Evolutionary conservation across 2,888 invertebrate species (phyloP).

Genomic region (Protophormia terraenovae): DNA sequence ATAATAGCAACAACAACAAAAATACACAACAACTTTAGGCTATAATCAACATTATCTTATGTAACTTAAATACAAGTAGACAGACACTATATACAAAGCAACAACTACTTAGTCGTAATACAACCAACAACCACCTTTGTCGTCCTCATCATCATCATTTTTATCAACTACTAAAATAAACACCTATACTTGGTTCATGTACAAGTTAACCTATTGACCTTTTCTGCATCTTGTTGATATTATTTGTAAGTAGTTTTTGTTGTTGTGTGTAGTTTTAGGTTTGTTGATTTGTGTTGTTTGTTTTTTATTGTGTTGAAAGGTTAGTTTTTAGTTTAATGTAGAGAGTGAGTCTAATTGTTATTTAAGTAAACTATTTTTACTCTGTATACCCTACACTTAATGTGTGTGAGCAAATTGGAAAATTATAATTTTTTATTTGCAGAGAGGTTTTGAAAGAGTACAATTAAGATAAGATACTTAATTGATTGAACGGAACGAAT

Average conservation of each 20-base stretch:
- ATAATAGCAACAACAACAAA: neutral
- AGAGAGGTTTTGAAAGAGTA: too few species aligned
- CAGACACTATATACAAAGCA: neutral
- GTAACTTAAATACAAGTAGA: neutral
- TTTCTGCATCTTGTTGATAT: conserved; percentile 22
- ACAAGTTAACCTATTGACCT: conserved; percentile 52
- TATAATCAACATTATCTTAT: conserved; percentile 33
- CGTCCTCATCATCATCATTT: neutral
- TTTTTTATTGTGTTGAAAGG: conserved; percentile 35
- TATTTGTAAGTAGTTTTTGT: neutral
- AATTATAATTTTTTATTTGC: neutral
- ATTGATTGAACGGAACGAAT: too few species aligned
- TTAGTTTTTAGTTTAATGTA: conserved; percentile 5
- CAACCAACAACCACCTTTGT: neutral
- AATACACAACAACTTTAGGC: neutral
- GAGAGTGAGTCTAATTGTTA: conserved; percentile 5
- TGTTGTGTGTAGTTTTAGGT: neutral
- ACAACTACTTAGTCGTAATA: neutral
- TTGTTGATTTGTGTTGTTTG: conserved; percentile 2
- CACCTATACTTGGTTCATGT: conserved; percentile 24
- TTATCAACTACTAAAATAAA: conserved; percentile 1
- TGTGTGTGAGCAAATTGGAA: neutral
- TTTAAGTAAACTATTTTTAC: neutral
- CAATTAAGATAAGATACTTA: too few species aligned
- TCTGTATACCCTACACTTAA: neutral